Percentiles rank a stretch among this genome's conserved stretches.
Evolutionary conservation across 1,140 invertebrate species (phyloP).

Genomic region (Heliothis subflexa): DNA sequence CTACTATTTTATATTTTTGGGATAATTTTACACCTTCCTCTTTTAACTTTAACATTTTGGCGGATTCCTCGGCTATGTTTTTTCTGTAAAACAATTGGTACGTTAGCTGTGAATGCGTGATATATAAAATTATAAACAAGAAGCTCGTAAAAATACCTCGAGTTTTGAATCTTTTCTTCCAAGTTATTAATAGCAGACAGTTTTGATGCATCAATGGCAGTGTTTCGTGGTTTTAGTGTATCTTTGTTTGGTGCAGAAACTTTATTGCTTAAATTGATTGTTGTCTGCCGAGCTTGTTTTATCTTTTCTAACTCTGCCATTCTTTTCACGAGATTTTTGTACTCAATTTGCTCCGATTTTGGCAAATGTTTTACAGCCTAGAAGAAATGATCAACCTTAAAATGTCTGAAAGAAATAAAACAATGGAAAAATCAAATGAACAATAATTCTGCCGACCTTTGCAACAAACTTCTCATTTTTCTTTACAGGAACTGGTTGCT

Average conservation of each 20-base stretch:
- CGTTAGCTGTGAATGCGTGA: background rate
- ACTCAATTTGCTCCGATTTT: slow-evolving; percentile 82
- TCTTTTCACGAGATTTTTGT: slow-evolving; percentile 81
- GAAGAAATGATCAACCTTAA: slow-evolving; percentile 53
- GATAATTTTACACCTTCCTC: slow-evolving; percentile 75
- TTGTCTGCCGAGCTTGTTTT: slow-evolving; percentile 72
- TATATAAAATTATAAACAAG: background rate
- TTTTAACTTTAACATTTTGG: slow-evolving; percentile 78
- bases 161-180: slow-evolving; percentile 76
- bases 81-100: slow-evolving; percentile 67
- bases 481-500: slow-evolving; percentile 62
- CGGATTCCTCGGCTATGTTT: slow-evolving; percentile 80
- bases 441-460: slow-evolving; percentile 67
- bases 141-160: slow-evolving; percentile 65
- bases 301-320: slow-evolving; percentile 84
- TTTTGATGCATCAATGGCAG: slow-evolving; percentile 55
- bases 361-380: slow-evolving; percentile 83
- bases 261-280: slow-evolving; percentile 59
- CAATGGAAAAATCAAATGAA: background rate
- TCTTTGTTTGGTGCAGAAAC: slow-evolving; percentile 59
- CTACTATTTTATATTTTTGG: slow-evolving; percentile 80
- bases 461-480: slow-evolving; percentile 75
- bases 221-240: slow-evolving; percentile 66
- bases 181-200: slow-evolving; percentile 57
- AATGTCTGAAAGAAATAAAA: slow-evolving; percentile 24